A percentile compares a stretch with the other conserved stretches of the same genome.
These are phyloP conservation scores for Ispidina picta DNA, from an alignment of 2,797 vertebrate genomes.

Conservation along the genomic window DNA sequence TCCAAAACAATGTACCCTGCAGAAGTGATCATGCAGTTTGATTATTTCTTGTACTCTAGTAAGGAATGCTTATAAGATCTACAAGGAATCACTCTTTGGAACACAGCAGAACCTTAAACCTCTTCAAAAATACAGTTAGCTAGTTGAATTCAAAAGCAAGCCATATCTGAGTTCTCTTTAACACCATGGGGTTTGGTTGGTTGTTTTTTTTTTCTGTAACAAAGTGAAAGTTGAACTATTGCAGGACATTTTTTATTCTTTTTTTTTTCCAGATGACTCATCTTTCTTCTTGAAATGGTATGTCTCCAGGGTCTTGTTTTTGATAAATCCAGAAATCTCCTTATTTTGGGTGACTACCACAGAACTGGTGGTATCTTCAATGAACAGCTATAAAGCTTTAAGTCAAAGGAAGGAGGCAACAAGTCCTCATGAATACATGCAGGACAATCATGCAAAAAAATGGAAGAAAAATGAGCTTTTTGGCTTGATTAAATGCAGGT, in stretches of 20 bases:
- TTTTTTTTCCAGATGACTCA: background rate
- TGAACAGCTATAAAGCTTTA: background rate
- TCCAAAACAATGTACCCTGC: background rate
- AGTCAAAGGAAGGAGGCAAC: background rate
- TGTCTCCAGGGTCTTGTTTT: background rate
- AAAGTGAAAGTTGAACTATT: background rate
- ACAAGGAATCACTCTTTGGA: background rate
- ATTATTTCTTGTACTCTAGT: background rate
- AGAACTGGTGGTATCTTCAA: background rate
- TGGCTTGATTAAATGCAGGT: slow-evolving; percentile 37
- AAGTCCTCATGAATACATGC: background rate
- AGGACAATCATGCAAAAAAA: background rate
- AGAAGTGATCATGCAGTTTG: background rate
- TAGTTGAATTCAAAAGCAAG: background rate
- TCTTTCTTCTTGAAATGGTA: background rate
- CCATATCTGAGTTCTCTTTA: background rate
- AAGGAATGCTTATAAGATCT: background rate
- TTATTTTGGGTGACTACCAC: background rate
- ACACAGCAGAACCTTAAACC: background rate
- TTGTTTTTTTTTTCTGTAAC: background rate
- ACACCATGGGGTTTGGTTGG: background rate
- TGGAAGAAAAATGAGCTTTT: background rate
- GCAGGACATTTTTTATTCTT: background rate
- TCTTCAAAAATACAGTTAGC: background rate
- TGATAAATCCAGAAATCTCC: background rate